These are phyloP conservation scores for Notiomystis cincta DNA, from an alignment of 2,113 vertebrate species.

Conservation along the genomic window DNA sequence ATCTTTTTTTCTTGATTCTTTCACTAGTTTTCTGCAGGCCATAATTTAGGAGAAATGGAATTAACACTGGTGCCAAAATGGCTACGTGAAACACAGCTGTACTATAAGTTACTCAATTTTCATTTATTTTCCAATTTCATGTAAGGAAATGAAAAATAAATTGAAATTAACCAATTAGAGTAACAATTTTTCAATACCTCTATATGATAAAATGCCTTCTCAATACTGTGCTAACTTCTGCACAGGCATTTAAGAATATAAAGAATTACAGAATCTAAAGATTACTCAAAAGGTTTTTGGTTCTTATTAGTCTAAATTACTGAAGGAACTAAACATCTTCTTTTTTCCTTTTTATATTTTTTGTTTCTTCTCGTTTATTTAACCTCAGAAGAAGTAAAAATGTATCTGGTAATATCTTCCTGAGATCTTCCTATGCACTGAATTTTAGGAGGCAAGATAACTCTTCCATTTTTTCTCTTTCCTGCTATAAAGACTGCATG, in stretches of 20 bases:
- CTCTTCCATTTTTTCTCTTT: not conserved
- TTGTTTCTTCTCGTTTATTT: not conserved
- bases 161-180: not conserved
- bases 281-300: not conserved
- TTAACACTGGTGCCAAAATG: slow-evolving; percentile 47
- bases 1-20: not conserved
- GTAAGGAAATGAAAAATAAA: slow-evolving; percentile 35
- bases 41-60: slow-evolving; percentile 17
- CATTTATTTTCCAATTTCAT: slow-evolving; percentile 67
- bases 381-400: not conserved
- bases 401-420: not conserved
- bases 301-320: not conserved
- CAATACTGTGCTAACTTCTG: not conserved
- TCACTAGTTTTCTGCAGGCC: slow-evolving; percentile 16
- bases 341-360: not conserved
- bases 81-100: slow-evolving; percentile 62
- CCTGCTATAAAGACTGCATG: not conserved
- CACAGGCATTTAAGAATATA: not conserved
- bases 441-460: not conserved
- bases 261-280: not conserved
- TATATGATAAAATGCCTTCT: not conserved
- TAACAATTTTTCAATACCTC: not conserved
- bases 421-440: not conserved
- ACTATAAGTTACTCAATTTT: slow-evolving; percentile 31
- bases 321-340: not conserved